Evolutionary conservation across 2,113 vertebrate species (phyloP), one percentile per base, ranked within the genome.

Genomic region (Ibidorhyncha struthersii): DNA sequence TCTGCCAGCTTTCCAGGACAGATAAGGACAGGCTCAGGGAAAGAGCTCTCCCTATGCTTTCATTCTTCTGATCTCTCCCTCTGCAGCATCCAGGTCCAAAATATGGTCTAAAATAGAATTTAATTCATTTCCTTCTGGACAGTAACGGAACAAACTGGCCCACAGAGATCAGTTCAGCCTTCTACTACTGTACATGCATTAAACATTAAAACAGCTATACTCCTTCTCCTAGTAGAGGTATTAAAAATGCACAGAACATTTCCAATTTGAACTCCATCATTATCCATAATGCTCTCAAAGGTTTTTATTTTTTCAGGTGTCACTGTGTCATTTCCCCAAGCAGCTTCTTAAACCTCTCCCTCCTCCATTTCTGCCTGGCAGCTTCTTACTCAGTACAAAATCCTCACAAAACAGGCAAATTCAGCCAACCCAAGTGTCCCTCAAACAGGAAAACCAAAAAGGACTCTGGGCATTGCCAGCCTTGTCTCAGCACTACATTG

Each of bases 241-340:
- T 98, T 98, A 98, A 98, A 98, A 97, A 98, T 96, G 96, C 94
- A 97, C 90, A 84, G 94, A 95, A 90, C 76, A 88, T 86, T 97
- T 97, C 97, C 96, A 97, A 87, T 93, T 95, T 96, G 90, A 97
- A 96, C 96, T 96, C 91, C 61, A 45, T 91, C 94, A 84, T 77
- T 84, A 95, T 83, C 96, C 85, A 27, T 70, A 96, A 89, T 6
- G 26, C 89, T 96, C 85, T 97, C 76, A 88, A 74, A 98, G 72
- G 30, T 62, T 92, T 96, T 74, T 93, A 45, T 96, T 94, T 95
- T 94, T 96, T 43, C 9, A 76, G 29, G 36, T 36, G 14, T 82
- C 72, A 38, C n/a, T 10, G 2, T 1, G 21, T 15, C 74, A 8
- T 25, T 86, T 76, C 61, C 55, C 36, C 19, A 43, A 52, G 72